A percentile compares a stretch with the other conserved stretches of the same genome.
phyloP scores from a whole-genome alignment of 2,888 invertebrate genomes.

The Hirudinaria manillensis region DNA sequence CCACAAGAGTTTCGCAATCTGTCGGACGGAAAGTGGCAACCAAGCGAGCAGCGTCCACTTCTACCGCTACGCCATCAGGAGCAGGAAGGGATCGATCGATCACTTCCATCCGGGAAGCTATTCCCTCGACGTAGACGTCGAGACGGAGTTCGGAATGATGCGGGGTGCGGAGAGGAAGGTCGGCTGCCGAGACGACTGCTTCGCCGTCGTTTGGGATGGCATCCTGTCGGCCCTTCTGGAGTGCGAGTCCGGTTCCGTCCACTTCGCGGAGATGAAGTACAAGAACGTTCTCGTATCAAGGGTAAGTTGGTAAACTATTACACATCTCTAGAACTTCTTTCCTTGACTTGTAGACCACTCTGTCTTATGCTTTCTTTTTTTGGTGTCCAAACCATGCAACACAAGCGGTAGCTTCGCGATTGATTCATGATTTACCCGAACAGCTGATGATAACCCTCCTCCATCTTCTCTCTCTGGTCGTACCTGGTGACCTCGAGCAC shows the following conservation, averaged over 20 bases:
- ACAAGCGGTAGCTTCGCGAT: neutral
- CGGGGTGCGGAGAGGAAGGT: neutral
- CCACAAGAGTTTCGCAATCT: neutral
- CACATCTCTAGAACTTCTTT: no score
- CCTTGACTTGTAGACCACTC: no score
- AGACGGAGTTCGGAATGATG: slow-evolving; percentile 6
- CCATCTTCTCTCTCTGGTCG: slow-evolving; percentile 64
- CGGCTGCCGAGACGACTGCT: slow-evolving; percentile 44
- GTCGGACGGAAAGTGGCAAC: slow-evolving; percentile 2
- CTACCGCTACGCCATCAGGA: neutral
- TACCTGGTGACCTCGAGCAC: slow-evolving; percentile 59
- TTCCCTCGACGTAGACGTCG: neutral
- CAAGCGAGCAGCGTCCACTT: neutral
- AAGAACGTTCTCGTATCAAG: slow-evolving; percentile 79
- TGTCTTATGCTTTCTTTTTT: no score
- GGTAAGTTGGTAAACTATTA: slow-evolving; percentile 44
- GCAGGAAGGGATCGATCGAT: neutral
- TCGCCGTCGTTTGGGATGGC: slow-evolving; percentile 65
- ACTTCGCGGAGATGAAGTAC: slow-evolving; percentile 78
- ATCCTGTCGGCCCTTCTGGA: slow-evolving; percentile 70
- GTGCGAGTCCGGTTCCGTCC: slow-evolving; percentile 67
- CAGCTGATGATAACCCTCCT: slow-evolving; percentile 61
- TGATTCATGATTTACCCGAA: no score
- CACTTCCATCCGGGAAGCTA: neutral
- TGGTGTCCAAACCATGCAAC: neutral